Percentiles rank a stretch among this genome's conserved stretches.
These are phyloP conservation scores for Sebastes itinus DNA, from an alignment of 2,797 vertebrate genomes.

Conservation along the genomic window DNA sequence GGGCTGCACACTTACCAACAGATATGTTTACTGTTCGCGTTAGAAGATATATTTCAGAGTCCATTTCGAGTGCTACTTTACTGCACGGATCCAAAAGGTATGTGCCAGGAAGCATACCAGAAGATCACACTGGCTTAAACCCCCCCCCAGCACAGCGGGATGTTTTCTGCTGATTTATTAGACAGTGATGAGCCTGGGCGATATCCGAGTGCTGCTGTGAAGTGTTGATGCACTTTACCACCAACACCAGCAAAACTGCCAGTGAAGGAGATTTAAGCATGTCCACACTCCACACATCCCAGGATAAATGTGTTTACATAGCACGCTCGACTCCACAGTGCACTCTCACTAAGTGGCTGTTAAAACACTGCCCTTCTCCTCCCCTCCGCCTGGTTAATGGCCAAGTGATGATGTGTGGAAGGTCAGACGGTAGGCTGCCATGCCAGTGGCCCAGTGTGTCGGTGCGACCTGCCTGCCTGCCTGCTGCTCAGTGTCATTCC, in stretches of 20 bases:
- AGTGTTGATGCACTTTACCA: conserved; percentile 32
- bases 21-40: conserved; percentile 60
- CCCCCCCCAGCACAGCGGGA: conserved; percentile 3
- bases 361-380: conserved; percentile 34
- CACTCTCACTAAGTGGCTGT: conserved; percentile 59
- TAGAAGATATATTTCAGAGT: conserved; percentile 37
- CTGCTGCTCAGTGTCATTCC: conserved; percentile 41
- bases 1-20: conserved; percentile 51
- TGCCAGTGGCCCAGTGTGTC: conserved; percentile 28
- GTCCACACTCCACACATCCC: conserved; percentile 38
- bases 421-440: conserved; percentile 36
- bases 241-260: conserved; percentile 3
- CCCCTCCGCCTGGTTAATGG: conserved; percentile 58
- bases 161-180: conserved; percentile 41
- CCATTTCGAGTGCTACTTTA: conserved; percentile 20
- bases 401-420: conserved; percentile 65
- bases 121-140: conserved; percentile 23
- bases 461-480: conserved; percentile 8
- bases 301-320: conserved; percentile 63
- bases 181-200: conserved; percentile 28
- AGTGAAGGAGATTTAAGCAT: conserved; percentile 37
- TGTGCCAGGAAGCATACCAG: conserved; percentile 26
- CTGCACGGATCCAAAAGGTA: conserved; percentile 14
- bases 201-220: conserved; percentile 33
- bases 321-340: conserved; percentile 27